Evolutionary conservation across 2,113 vertebrate species (phyloP).

Genomic region (Cyphomyrus discorhynchus): DNA sequence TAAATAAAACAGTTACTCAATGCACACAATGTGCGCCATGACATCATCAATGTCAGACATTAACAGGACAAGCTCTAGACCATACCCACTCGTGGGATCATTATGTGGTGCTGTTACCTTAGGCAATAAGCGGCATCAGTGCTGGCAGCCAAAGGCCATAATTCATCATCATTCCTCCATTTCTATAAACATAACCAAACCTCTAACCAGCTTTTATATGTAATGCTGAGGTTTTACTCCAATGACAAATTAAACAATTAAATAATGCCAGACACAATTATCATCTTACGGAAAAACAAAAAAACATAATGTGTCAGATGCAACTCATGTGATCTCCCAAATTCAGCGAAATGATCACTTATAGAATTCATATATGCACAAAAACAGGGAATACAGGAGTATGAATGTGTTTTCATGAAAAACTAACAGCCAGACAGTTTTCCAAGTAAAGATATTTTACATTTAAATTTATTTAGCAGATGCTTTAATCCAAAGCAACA

Average conservation of each 20-base stretch:
- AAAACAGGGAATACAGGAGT: neutral
- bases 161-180: neutral
- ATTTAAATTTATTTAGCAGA: no score
- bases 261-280: neutral
- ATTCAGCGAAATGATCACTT: neutral
- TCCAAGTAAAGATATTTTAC: no score
- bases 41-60: neutral
- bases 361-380: neutral
- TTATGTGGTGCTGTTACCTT: neutral
- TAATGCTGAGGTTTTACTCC: neutral
- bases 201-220: neutral
- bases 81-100: neutral
- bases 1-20: neutral
- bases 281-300: neutral
- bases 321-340: neutral
- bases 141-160: neutral
- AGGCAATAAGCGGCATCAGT: neutral
- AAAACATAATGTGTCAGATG: neutral
- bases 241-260: neutral
- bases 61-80: neutral
- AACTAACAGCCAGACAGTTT: neutral
- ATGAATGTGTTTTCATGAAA: neutral
- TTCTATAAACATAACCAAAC: neutral
- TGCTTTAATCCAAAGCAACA: neutral
- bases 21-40: neutral